Percentiles rank a stretch among this genome's conserved stretches.
Evolutionary conservation across 2,113 vertebrate species (phyloP).

Genomic region (Cephalopterus ornatus): DNA sequence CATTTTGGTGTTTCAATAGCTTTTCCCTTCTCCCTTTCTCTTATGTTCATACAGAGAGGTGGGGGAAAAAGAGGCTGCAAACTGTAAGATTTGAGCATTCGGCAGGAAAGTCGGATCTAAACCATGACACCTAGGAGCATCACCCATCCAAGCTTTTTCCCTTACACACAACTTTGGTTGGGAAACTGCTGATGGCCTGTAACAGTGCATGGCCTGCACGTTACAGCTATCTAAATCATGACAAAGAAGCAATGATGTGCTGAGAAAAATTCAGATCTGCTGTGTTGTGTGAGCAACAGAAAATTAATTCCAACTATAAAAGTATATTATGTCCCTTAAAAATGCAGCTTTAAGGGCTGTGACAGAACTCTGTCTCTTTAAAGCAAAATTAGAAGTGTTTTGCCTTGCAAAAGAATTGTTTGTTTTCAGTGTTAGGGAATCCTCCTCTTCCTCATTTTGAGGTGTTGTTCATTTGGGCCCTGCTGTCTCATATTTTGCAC

Average conservation of each 20-base stretch:
- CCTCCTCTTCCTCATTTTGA: background rate
- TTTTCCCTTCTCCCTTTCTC: no score
- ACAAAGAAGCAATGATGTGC: background rate
- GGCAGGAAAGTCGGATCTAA: no score
- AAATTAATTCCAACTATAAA: background rate
- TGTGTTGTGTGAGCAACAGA: background rate
- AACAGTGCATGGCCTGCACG: accelerated
- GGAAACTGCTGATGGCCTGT: background rate
- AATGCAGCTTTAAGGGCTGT: background rate
- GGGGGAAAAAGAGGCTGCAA: no score
- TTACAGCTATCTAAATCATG: background rate
- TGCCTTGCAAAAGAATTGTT: background rate
- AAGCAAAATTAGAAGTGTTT: background rate
- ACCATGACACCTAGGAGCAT: no score
- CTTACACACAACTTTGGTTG: background rate
- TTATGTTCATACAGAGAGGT: no score
- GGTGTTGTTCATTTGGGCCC: background rate
- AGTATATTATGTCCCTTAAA: background rate
- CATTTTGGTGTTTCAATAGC: no score
- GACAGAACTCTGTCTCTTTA: background rate
- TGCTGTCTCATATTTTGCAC: background rate
- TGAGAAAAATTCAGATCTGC: background rate
- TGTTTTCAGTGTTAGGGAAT: background rate
- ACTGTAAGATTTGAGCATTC: no score
- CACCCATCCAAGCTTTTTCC: background rate